Base-by-base conservation (phyloP, 2,113 vertebrate species). In the Forbesichthys agassizii region DNA sequence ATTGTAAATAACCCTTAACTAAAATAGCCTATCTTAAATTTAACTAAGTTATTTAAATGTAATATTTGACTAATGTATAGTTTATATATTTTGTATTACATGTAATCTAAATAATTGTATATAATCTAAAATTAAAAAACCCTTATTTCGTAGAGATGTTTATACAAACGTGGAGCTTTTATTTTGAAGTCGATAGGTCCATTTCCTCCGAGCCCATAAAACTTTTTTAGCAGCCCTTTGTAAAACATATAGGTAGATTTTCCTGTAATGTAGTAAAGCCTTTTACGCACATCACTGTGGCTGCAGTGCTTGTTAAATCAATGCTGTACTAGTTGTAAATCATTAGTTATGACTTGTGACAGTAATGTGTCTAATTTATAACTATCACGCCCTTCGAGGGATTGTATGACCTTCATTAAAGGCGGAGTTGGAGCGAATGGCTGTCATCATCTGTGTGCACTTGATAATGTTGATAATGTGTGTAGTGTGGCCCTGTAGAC, bases 331-430 rank as follows among this genome's bases (percentile, higher is more conserved):
- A 68, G 71, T 64, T 64, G 64, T 68, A 82, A 84, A 73, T 69
- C 65, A 54, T 55, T 11, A 0, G 75, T 2, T 36, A 77, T 42
- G 36, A 0, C 7, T 42, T 5, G 7, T 42, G 66, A 27, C 27
- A 69, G 75, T 68, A 67, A 79, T 68, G 71, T 56, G 71, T 68
- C 51, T 55, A 56, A 74, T 84, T 75, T 75, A 61, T 73, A 70
- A 72, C 67, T 13, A 11, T 79, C 64, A 9, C 1, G 55, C 77
- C 66, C 65, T 72, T 64, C 33, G 54, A 75, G 77, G 75, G 49
- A 77, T 18, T 6, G 64, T 12, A 60, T 0, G 82, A 88, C 82
- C 88, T 88, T 86, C 73, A 76, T 42, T 8, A 42, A 42, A 42
- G 36, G 36, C 36, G 1, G 36, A 42, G 36, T 42, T 5, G 1